Evolutionary conservation across 2,888 invertebrate genomes (phyloP), one percentile per base, ranked within the genome.

Genomic region (Andrena fulva): DNA sequence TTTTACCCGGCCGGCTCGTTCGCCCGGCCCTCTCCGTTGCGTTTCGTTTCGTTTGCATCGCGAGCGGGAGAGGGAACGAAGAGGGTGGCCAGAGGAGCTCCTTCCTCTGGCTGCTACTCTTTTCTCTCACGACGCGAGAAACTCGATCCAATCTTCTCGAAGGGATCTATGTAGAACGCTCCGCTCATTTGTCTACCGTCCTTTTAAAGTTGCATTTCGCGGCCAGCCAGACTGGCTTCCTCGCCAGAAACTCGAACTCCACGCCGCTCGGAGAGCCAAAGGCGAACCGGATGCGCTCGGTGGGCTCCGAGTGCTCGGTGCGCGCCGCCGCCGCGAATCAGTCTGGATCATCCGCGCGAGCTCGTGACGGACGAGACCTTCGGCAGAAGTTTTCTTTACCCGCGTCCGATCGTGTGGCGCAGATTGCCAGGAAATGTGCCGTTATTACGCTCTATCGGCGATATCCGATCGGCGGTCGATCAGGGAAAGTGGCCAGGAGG

Each of bases 131-230:
- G 92, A 92, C 90, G 91, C 92, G 91, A 92, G 93, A 93, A 93
- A 93, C 92, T 92, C 92, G 92, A 93, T 92, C 92, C 93, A 93
- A 93, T 93, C 93, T 92, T 80, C 86, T 82, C 91, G 85, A 87
- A 89, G 90, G 90, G 91, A 93, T 93, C 93, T 93, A 93, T 93
- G 93, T 93, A 91, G 93, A 93, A 93, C 93, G 93, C 88, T 90
- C 90, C 87, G 90, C 93, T 92, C 93, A 93, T 93, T 93, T 93
- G 93, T 93, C 93, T 93, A 92, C 92, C 90, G 89, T 83, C 85
- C 89, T 87, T 89, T 92, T 91, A 92, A 88, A 83, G 67, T 77
- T 87, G 85, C 86, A 89, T 89, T 90, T 91, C 88, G 88, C 88
- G 85, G 78, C 74, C 74, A 66, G 68, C 68, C 77, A 42, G 31